Conservation (phyloP, 2,888 invertebrate species). For the Microctonus aethiopoides region DNA sequence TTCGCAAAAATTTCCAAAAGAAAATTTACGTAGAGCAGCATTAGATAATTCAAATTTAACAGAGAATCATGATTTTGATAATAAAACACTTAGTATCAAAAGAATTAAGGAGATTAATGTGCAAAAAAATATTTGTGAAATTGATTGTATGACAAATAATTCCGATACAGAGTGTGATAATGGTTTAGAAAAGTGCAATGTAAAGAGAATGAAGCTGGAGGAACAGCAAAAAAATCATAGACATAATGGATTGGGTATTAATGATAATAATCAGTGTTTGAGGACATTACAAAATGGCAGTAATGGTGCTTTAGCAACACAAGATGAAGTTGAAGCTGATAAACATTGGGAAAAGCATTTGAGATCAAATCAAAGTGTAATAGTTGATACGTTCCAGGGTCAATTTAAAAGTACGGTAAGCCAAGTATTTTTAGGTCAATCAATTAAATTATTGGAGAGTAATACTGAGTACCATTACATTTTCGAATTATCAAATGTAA, state of each 20-base stretch:
- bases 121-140: conserved; percentile 55
- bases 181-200: conserved; percentile 63
- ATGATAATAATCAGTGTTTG: conserved; percentile 48
- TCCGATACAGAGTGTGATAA: conserved; percentile 61
- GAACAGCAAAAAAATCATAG: conserved; percentile 65
- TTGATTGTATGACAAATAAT: conserved; percentile 56
- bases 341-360: conserved; percentile 72
- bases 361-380: conserved; percentile 70
- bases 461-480: conserved; percentile 33
- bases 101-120: conserved; percentile 69
- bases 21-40: conserved; percentile 64
- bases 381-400: conserved; percentile 74
- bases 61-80: conserved; percentile 67
- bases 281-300: conserved; percentile 52
- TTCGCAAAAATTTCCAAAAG: conserved; percentile 71
- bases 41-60: conserved; percentile 66
- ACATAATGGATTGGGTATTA: conserved; percentile 51
- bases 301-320: conserved; percentile 57
- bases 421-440: neutral
- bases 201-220: conserved; percentile 65
- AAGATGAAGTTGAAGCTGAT: conserved; percentile 68
- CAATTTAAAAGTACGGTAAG: conserved; percentile 74
- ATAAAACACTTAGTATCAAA: conserved; percentile 64
- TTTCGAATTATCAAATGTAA: conserved; percentile 40
- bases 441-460: conserved; percentile 39